Evolutionary conservation across 30 jellyfish, hydroid and myxozoan species (phyloP), one percentile per base, ranked within the genome.

Genomic region (Turritopsis rubra): DNA sequence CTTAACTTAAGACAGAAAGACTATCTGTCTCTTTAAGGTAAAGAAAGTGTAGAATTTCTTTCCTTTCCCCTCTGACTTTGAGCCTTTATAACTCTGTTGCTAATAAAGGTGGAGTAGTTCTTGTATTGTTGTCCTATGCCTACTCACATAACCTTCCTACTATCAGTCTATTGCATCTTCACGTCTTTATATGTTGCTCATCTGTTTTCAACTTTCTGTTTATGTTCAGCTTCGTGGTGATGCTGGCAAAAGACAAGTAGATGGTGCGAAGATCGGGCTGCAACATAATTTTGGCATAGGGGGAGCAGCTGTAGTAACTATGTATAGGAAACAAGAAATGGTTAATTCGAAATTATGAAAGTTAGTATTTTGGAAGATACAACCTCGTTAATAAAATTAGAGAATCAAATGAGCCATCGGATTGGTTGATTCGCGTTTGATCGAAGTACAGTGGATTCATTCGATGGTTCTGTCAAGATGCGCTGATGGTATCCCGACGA

Each of bases 271-370:
- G 7, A 71, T 88, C 53, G 99, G 97, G n/a, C 70, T 88, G 88
- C 99, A 93, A 79, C 99, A 93, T 75, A 93, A 93, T 75, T 93
- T 85, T 72, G 99, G 99, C 19, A 93, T 93, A 65, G 99, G 99
- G 18, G 99, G 99, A 27, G 99, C 99, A 1, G 99, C 99, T 0
- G 99, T 93, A 21, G 99, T 93, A 28, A 93, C 99, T 16, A 28
- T 93, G 80, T 93, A 88, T 75, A 80, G 82, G 75, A 88, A 79
- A 65, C 83, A 79, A 52, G 80, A 52, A 65, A 81, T 30, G n/a
- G n/a, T 26, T 9, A 20, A 28, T 20, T 74, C 82, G 24, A 74
- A 29, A 3, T 1, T 74, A n/a, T 74, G n/a, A 74, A 41, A 41
- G 13, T 41, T 41, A 41, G 13, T 3, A 41, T 3, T 41, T 3